phyloP scores from a whole-genome alignment of 2,797 vertebrate genomes.

The Hydrophis major region DNA sequence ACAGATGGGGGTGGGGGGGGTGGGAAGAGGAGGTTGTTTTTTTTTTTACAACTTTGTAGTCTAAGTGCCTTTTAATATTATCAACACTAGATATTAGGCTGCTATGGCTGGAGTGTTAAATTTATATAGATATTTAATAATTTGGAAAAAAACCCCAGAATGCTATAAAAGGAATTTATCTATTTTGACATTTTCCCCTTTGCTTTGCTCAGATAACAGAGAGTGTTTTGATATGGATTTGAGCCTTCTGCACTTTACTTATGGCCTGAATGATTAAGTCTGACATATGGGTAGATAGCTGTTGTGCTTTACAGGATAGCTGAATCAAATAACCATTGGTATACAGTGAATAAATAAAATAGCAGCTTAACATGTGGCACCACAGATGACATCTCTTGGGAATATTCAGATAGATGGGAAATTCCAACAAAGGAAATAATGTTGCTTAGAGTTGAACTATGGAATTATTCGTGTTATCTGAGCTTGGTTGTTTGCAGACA shows the following conservation, averaged over 20 bases:
- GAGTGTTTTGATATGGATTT: background rate
- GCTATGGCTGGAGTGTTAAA: background rate
- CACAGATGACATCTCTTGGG: background rate
- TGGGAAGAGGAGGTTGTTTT: slow-evolving; percentile 44
- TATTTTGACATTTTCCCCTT: background rate
- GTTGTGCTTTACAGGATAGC: background rate
- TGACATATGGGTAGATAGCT: background rate
- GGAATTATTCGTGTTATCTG: background rate
- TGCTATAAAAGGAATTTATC: background rate
- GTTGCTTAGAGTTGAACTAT: background rate
- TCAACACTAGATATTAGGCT: background rate
- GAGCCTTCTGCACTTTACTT: background rate
- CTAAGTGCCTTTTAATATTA: background rate
- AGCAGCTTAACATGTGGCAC: background rate
- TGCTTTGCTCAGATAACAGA: background rate
- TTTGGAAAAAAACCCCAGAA: background rate
- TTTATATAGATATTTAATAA: background rate
- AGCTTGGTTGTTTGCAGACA: background rate
- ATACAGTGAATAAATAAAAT: background rate
- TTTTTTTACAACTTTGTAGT: slow-evolving; percentile 16
- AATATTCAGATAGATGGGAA: background rate
- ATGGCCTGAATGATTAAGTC: background rate
- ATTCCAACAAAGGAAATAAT: background rate
- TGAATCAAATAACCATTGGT: background rate
- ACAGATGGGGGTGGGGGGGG: slow-evolving; percentile 14